Evolutionary conservation across 2,113 vertebrate genomes (phyloP).

Genomic region (Agelaius tricolor): DNA sequence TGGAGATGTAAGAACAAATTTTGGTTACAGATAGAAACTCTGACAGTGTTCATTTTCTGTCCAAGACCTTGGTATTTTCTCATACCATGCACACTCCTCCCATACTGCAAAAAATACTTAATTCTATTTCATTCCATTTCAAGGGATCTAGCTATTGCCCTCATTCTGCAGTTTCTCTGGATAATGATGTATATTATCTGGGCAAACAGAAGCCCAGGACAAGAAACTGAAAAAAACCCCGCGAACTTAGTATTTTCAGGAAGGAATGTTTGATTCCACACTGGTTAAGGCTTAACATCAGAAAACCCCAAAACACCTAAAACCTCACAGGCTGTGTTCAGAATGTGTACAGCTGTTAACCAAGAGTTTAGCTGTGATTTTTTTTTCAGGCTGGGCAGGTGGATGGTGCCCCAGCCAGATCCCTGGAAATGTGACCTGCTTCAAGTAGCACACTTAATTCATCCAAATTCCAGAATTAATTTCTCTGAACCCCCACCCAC

Average conservation of each 20-base stretch:
- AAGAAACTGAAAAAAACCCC: neutral
- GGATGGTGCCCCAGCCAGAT: neutral
- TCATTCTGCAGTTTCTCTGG: neutral
- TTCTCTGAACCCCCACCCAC: neutral
- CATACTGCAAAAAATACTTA: neutral
- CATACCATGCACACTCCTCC: neutral
- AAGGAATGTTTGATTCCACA: neutral
- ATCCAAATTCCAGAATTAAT: neutral
- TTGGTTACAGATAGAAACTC: neutral
- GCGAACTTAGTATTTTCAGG: neutral
- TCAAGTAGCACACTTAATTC: neutral
- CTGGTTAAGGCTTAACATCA: neutral
- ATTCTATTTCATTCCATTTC: neutral
- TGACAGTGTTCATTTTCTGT: fast-evolving
- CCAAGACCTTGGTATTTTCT: neutral
- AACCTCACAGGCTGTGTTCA: neutral
- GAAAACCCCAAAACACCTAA: neutral
- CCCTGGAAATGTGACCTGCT: neutral
- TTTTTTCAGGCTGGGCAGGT: neutral
- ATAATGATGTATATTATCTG: neutral
- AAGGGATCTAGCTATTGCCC: neutral
- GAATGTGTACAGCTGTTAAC: neutral
- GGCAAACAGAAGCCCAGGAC: neutral
- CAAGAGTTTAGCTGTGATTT: neutral
- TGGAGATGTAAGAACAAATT: neutral